Percentiles rank a stretch among this genome's conserved stretches.
Conservation (phyloP, 1,140 invertebrate genomes). For the Tigriopus japonicus region DNA sequence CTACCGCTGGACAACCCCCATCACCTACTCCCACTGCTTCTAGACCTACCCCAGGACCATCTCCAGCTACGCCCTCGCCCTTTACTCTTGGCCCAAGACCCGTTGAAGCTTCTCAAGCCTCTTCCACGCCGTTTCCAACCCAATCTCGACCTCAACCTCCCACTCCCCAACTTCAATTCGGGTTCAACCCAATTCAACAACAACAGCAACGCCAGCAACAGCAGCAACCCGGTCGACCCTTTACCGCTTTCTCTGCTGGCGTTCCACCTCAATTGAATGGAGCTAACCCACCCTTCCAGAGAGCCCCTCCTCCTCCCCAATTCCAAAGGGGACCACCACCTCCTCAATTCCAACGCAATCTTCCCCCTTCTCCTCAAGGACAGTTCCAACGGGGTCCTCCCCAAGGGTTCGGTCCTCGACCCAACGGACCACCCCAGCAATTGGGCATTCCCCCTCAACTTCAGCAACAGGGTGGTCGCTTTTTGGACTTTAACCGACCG, state of each 20-base stretch:
- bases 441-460: background rate
- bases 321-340: background rate
- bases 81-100: background rate
- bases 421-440: background rate
- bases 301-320: background rate
- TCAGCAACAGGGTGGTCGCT: background rate
- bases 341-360: background rate
- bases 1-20: slow-evolving; percentile 5
- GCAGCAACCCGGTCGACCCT: background rate
- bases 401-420: no score
- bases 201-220: background rate
- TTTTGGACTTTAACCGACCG: background rate
- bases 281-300: background rate
- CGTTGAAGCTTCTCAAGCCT: background rate
- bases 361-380: background rate
- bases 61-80: background rate
- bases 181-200: slow-evolving; percentile 5
- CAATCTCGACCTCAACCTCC: background rate
- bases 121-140: background rate
- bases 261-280: slow-evolving; percentile 8
- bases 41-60: background rate
- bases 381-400: background rate
- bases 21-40: background rate
- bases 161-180: slow-evolving; percentile 8
- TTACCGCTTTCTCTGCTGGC: slow-evolving; percentile 9